Percentiles rank a stretch among this genome's conserved stretches.
These are phyloP conservation scores for Orbicella faveolata DNA, from an alignment of 64 coral and sea anemone genomes.

Conservation along the genomic window DNA sequence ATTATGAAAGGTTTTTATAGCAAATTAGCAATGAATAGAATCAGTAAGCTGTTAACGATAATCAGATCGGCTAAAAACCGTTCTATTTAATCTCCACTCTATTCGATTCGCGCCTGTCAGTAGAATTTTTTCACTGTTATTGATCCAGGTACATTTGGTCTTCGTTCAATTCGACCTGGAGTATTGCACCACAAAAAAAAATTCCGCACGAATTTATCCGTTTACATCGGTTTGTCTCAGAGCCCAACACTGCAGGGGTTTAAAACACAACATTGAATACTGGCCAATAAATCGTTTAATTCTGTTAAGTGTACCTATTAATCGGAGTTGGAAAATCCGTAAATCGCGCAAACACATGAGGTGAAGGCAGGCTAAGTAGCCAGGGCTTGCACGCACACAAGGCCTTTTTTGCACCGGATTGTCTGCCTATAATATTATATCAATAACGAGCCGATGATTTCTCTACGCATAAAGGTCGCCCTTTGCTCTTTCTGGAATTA, in stretches of 20 bases:
- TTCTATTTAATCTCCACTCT: background rate
- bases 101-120: background rate
- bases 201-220: no score
- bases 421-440: background rate
- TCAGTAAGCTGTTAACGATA: background rate
- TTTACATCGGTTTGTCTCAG: background rate
- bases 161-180: background rate
- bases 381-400: background rate
- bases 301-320: background rate
- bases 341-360: background rate
- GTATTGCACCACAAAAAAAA: no score
- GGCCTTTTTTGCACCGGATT: background rate
- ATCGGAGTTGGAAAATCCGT: background rate
- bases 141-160: background rate
- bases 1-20: constrained; percentile 6
- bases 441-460: background rate
- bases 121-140: background rate
- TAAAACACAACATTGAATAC: constrained; percentile 2
- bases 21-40: background rate
- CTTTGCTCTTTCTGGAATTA: background rate
- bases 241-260: background rate
- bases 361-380: no score
- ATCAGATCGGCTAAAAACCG: background rate
- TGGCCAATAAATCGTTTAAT: constrained; percentile 15
- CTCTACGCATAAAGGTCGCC: background rate